These are phyloP conservation scores for Rambutsinella grinnellia DNA, from an alignment of 2,888 invertebrate species.

Conservation along the genomic window DNA sequence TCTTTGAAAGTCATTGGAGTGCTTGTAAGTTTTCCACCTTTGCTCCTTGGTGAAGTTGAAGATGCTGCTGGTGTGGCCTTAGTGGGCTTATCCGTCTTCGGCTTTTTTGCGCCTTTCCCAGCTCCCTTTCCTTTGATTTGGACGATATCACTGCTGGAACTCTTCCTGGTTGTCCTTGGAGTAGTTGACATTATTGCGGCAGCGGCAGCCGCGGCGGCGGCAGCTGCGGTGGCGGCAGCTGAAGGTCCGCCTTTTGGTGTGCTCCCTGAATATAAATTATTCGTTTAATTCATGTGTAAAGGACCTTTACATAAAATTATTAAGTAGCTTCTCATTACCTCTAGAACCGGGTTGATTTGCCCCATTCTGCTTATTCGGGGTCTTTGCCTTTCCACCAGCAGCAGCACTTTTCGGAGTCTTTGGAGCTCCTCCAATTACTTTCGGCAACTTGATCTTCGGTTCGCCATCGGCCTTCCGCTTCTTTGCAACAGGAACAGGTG, in stretches of 20 bases:
- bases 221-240: not conserved
- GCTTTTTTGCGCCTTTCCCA: slow-evolving; percentile 18
- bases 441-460: slow-evolving; percentile 36
- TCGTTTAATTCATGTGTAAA: not conserved
- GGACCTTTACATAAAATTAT: not conserved
- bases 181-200: slow-evolving; percentile 35
- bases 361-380: slow-evolving; percentile 38
- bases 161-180: slow-evolving; percentile 56
- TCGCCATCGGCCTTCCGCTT: slow-evolving; percentile 47
- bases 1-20: slow-evolving; percentile 56
- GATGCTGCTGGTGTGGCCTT: slow-evolving; percentile 13
- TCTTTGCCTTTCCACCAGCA: slow-evolving; percentile 1
- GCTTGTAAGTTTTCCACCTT: slow-evolving; percentile 22
- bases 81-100: slow-evolving; percentile 30
- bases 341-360: slow-evolving; percentile 22
- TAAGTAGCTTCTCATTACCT: not conserved
- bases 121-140: slow-evolving; percentile 14
- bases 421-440: not conserved
- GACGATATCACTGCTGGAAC: slow-evolving; percentile 53
- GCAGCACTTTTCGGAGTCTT: slow-evolving; percentile 31
- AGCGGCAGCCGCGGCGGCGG: slow-evolving; percentile 40
- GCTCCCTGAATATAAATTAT: not conserved
- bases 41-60: slow-evolving; percentile 16
- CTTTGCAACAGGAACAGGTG: slow-evolving; percentile 15
- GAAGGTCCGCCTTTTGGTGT: not conserved